These are phyloP conservation scores for Passer montanus DNA, from an alignment of 2,113 vertebrate genomes.

Conservation along the genomic window DNA sequence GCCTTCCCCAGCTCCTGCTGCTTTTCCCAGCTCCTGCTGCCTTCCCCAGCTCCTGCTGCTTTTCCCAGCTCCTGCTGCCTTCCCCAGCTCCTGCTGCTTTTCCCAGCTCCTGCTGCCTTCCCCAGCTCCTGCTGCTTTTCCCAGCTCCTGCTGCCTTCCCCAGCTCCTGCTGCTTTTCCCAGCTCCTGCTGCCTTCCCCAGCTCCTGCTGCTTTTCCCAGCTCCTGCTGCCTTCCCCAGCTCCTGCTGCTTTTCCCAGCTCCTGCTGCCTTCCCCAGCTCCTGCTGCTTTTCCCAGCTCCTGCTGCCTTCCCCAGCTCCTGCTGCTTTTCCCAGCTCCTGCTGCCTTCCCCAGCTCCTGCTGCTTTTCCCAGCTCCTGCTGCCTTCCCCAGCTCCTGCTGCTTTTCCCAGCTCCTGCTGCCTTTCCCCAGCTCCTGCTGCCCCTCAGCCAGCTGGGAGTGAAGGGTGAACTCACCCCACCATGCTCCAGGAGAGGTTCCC, in stretches of 20 bases:
- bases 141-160: background rate
- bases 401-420: too few species aligned
- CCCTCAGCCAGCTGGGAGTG: background rate
- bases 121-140: too few species aligned
- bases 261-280: background rate
- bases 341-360: background rate
- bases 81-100: background rate
- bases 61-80: too few species aligned
- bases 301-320: too few species aligned
- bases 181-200: too few species aligned
- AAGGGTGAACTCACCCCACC: background rate
- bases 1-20: background rate
- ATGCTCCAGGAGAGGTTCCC: background rate
- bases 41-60: background rate
- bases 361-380: too few species aligned
- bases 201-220: too few species aligned
- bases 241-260: too few species aligned
- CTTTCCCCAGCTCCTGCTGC: too few species aligned
- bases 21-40: background rate
- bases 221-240: background rate
- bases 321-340: too few species aligned
- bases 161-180: background rate
- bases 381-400: background rate
- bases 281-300: background rate
- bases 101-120: too few species aligned